These are phyloP conservation scores for Hepsetus odoe DNA, from an alignment of 2,113 vertebrate species.

Conservation along the genomic window DNA sequence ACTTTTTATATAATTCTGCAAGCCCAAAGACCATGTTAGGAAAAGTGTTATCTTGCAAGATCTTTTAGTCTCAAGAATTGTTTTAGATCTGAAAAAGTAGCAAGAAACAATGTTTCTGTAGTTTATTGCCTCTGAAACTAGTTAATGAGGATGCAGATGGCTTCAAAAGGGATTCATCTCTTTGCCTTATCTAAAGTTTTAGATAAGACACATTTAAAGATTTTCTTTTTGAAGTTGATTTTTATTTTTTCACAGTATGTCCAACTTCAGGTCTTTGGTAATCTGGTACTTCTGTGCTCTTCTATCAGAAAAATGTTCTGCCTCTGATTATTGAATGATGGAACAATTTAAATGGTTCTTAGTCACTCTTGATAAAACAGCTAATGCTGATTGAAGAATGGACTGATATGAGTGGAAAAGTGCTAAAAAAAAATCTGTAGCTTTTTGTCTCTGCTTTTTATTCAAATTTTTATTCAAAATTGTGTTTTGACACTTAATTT, in stretches of 20 bases:
- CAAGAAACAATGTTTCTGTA: too few species aligned
- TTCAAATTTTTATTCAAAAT: too few species aligned
- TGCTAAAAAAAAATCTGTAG: not conserved
- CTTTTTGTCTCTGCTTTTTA: too few species aligned
- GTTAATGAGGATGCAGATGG: not conserved
- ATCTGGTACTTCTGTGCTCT: not conserved
- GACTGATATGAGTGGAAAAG: not conserved
- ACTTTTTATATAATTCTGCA: too few species aligned
- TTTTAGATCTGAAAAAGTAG: not conserved
- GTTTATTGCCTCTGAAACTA: not conserved
- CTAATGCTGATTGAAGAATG: not conserved
- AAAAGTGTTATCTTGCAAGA: not conserved
- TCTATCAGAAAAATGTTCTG: not conserved
- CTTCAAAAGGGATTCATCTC: not conserved
- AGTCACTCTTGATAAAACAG: not conserved
- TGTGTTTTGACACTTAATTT: not conserved
- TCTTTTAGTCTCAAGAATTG: not conserved
- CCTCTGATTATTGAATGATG: not conserved
- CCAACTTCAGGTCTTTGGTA: not conserved
- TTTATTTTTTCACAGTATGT: not conserved
- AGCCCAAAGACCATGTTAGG: not conserved
- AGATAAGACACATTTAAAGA: not conserved
- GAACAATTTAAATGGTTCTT: not conserved
- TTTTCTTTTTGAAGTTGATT: not conserved
- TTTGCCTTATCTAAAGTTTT: not conserved